phyloP scores from a whole-genome alignment of 2,888 invertebrate species.

The Pasiphila rectangulata region DNA sequence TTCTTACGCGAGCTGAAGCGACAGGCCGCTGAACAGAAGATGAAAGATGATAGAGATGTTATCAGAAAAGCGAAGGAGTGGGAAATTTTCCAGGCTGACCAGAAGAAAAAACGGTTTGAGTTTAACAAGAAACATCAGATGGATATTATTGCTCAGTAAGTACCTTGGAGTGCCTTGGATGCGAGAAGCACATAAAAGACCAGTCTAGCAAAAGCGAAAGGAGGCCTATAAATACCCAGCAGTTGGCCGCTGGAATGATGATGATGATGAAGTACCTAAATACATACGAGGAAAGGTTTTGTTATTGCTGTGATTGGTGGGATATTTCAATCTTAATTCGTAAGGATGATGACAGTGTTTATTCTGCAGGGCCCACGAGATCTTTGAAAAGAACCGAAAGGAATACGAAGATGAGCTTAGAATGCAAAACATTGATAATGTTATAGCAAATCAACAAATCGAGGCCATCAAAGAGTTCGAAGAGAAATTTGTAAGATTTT shows the following conservation, averaged over 20 bases:
- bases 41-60: slow-evolving; percentile 53
- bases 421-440: slow-evolving; percentile 60
- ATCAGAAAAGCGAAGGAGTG: slow-evolving; percentile 60
- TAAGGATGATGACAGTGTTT: background rate
- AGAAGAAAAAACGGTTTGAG: slow-evolving; percentile 48
- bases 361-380: slow-evolving; percentile 54
- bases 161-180: too few species aligned
- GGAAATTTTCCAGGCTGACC: slow-evolving; percentile 48
- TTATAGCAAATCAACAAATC: slow-evolving; percentile 56
- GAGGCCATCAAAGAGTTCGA: slow-evolving; percentile 61
- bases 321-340: too few species aligned
- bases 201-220: too few species aligned
- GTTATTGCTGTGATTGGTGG: too few species aligned
- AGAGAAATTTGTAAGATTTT: slow-evolving; percentile 54
- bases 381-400: slow-evolving; percentile 54
- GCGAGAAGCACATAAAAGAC: too few species aligned
- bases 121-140: slow-evolving; percentile 61
- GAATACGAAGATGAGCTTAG: slow-evolving; percentile 62
- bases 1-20: slow-evolving; percentile 54
- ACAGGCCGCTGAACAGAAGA: slow-evolving; percentile 50
- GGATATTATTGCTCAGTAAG: slow-evolving; percentile 67
- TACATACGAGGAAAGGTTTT: too few species aligned
- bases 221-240: too few species aligned
- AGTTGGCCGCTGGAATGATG: too few species aligned
- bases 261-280: too few species aligned